Evolutionary conservation across 2,797 vertebrate species (phyloP).

Genomic region (Clarias fuscus): DNA sequence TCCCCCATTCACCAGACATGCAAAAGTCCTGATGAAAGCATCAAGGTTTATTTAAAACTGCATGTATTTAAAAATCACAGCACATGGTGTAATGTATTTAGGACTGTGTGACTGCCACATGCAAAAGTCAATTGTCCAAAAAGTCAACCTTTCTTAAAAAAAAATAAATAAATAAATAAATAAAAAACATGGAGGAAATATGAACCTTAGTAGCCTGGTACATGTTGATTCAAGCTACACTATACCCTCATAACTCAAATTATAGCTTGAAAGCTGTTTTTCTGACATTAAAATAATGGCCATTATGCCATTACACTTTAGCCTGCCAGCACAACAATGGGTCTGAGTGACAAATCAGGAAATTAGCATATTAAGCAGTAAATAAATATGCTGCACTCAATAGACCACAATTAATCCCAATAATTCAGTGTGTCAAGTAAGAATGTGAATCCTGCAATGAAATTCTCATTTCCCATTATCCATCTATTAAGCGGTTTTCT

Average conservation of each 20-base stretch:
- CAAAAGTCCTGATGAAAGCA: constrained; percentile 49
- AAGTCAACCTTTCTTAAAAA: neutral
- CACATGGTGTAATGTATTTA: constrained; percentile 41
- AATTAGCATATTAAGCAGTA: constrained; percentile 65
- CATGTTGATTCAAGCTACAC: neutral
- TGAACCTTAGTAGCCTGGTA: neutral
- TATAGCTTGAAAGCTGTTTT: constrained; percentile 21
- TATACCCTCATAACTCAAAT: neutral
- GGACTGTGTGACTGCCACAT: constrained; percentile 46
- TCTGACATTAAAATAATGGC: neutral
- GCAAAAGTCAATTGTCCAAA: constrained; percentile 27
- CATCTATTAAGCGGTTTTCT: constrained; percentile 33
- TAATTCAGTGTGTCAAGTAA: constrained; percentile 68
- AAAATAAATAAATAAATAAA: no score
- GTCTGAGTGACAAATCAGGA: constrained; percentile 59
- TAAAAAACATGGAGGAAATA: neutral
- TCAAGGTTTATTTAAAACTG: constrained; percentile 52
- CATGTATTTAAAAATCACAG: constrained; percentile 48
- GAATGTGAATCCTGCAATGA: constrained; percentile 58
- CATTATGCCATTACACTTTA: constrained; percentile 45
- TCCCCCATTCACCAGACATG: constrained; percentile 28
- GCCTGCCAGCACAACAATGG: constrained; percentile 67
- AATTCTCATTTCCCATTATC: constrained; percentile 45
- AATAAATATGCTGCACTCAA: constrained; percentile 69
- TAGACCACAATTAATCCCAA: constrained; percentile 68